Base-by-base conservation (phyloP, 2,113 vertebrate genomes). In the Tretioscincus oriximinensis region DNA sequence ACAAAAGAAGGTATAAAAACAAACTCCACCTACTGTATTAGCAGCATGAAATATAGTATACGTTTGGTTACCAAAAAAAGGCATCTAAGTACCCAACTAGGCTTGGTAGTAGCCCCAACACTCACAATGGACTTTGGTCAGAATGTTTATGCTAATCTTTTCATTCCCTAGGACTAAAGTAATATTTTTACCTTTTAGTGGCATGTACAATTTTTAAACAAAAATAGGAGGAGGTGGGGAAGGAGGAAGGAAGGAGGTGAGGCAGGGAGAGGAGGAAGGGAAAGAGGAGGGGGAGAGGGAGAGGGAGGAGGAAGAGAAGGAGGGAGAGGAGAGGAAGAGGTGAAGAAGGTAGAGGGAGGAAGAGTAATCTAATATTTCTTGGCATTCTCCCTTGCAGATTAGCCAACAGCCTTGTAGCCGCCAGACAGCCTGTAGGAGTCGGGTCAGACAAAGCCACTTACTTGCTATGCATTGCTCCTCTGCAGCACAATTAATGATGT, bases 381-480 rank as follows among this genome's bases (percentile, higher is more conserved):
- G 51, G n/a, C 16, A 65, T 79, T 65, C 64, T 90, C 93, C 92
- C 72, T 78, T 65, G 5, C 12, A 24, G 29, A 68, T 70, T 88
- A 79, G 85, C 82, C 75, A 41, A 68, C 45, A 80, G 82, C 81
- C 88, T 84, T 2, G 1, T 41, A 86, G 67, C 35, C 66, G 54
- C 87, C 73, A 91, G 66, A 75, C 41, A 79, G 66, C 24, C 69
- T 18, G 0, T 69, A 80, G 79, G 24, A 82, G 54, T 9, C 85
- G 1, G 0, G 9, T 54, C 85, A 92, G 69, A 63, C 26, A 90
- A 89, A 84, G 71, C 20, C 73, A 24, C 49, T 58, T 58, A 0
- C 81, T 88, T 84, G 79, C 92, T 93, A 90, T 87, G n/a, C 0
- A 24, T 24, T 69, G 11, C 60, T 45, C 61, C 76, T 75, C 28